Percentiles rank a stretch among this genome's conserved stretches.
Conservation (phyloP, 2,113 vertebrate genomes). For the Zapus hudsonius region DNA sequence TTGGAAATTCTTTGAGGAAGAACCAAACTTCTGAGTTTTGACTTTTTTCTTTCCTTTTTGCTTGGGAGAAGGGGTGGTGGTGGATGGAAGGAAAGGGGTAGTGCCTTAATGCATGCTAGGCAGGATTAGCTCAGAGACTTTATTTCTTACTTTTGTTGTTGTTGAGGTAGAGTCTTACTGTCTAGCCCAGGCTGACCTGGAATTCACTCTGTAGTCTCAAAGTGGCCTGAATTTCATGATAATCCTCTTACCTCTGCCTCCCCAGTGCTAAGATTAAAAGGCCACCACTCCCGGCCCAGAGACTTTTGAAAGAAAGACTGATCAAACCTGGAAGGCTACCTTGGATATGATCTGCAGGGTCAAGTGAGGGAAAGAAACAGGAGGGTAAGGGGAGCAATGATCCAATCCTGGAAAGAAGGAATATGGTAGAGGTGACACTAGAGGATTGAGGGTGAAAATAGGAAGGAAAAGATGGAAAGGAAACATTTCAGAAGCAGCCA, state of each 20-base stretch:
- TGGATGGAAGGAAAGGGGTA: rapidly evolving
- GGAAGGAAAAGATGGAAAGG: not conserved
- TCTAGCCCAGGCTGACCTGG: no score
- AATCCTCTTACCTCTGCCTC: no score
- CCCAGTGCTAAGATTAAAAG: no score
- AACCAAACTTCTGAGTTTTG: not conserved
- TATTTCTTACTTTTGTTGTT: no score
- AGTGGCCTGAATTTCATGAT: no score
- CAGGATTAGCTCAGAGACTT: not conserved
- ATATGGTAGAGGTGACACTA: not conserved
- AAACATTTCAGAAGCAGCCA: not conserved
- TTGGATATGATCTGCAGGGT: not conserved
- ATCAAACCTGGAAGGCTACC: not conserved
- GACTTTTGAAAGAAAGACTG: not conserved
- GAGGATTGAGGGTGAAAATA: not conserved
- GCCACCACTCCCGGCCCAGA: no score
- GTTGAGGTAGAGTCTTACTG: no score
- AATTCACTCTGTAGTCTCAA: no score
- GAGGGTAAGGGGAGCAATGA: not conserved
- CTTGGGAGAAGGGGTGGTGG: rapidly evolving
- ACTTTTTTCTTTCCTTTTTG: not conserved
- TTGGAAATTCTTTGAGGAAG: not conserved
- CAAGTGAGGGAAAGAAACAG: not conserved
- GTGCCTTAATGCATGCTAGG: not conserved
- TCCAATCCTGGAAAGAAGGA: not conserved